phyloP scores from a whole-genome alignment of 2,888 invertebrate genomes.

The Tribolium freemani region DNA sequence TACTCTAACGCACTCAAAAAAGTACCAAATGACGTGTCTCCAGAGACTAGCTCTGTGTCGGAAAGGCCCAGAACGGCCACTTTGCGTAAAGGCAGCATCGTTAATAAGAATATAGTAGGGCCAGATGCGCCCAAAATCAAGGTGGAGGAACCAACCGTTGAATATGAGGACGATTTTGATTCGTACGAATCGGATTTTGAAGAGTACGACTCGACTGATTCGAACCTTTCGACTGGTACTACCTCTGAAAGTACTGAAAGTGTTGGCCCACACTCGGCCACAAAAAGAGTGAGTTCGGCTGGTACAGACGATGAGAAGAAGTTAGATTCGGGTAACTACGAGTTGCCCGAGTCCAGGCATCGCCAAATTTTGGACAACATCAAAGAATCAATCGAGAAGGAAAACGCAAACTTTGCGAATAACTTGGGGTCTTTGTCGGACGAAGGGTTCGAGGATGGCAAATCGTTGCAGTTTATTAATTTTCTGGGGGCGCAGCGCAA shows the following conservation, averaged over 20 bases:
- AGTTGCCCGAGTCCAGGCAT: constrained; percentile 65
- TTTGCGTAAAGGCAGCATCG: constrained; percentile 62
- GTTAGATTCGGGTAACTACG: constrained; percentile 74
- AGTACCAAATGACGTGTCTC: constrained; percentile 35
- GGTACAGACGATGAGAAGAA: constrained; percentile 70
- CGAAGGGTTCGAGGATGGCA: constrained; percentile 73
- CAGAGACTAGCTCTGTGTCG: constrained; percentile 52
- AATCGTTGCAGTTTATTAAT: constrained; percentile 66
- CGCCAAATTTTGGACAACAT: constrained; percentile 66
- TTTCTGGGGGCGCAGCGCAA: constrained; percentile 64
- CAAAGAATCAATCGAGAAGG: constrained; percentile 66
- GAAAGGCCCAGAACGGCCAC: constrained; percentile 67
- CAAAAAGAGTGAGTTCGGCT: constrained; percentile 52
- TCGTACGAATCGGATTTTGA: constrained; percentile 74
- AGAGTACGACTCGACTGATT: constrained; percentile 59
- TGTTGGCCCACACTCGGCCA: constrained; percentile 26
- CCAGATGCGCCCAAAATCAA: constrained; percentile 56
- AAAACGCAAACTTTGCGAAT: constrained; percentile 57
- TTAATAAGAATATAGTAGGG: constrained; percentile 62
- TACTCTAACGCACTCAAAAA: constrained; percentile 59
- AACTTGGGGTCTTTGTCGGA: constrained; percentile 67
- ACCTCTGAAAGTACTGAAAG: constrained; percentile 44
- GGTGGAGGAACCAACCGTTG: constrained; percentile 42
- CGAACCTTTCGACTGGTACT: constrained; percentile 29
- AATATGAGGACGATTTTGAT: constrained; percentile 72